phyloP scores from a whole-genome alignment of 2,113 vertebrate genomes.

The Sturnira hondurensis region DNA sequence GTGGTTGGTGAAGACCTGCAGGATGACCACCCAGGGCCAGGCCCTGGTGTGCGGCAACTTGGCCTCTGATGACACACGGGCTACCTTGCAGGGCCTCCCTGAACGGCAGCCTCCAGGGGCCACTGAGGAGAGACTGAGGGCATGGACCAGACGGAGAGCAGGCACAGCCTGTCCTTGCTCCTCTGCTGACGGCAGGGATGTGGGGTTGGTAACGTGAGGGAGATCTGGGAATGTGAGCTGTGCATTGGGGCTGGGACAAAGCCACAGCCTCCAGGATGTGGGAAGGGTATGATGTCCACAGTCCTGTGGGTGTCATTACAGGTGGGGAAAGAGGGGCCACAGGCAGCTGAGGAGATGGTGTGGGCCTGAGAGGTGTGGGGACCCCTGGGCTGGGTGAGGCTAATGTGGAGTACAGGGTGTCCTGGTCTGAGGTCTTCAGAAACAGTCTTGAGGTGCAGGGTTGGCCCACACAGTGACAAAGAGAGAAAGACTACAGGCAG shows the following conservation, averaged over 20 bases:
- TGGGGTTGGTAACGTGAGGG: background rate
- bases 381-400: too few relatives aligned
- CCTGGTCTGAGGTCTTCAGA: background rate
- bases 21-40: slow-evolving; percentile 89
- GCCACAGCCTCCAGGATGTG: background rate
- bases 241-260: background rate
- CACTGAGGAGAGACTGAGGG: slow-evolving; percentile 54
- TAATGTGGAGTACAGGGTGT: background rate
- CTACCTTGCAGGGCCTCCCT: background rate
- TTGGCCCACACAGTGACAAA: too few relatives aligned
- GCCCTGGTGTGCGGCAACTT: background rate
- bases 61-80: background rate
- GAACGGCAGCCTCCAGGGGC: slow-evolving; percentile 58
- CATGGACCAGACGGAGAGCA: background rate
- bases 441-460: background rate
- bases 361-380: background rate
- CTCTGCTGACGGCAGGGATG: background rate
- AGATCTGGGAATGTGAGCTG: too few relatives aligned
- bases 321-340: background rate
- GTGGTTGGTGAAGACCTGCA: slow-evolving; percentile 75
- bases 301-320: too few relatives aligned
- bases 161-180: background rate
- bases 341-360: background rate
- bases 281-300: accelerated
- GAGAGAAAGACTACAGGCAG: too few relatives aligned